A percentile compares a stretch with the other conserved stretches of the same genome.
Evolutionary conservation across 1,140 invertebrate species (phyloP).

Genomic region (Papilio polytes): DNA sequence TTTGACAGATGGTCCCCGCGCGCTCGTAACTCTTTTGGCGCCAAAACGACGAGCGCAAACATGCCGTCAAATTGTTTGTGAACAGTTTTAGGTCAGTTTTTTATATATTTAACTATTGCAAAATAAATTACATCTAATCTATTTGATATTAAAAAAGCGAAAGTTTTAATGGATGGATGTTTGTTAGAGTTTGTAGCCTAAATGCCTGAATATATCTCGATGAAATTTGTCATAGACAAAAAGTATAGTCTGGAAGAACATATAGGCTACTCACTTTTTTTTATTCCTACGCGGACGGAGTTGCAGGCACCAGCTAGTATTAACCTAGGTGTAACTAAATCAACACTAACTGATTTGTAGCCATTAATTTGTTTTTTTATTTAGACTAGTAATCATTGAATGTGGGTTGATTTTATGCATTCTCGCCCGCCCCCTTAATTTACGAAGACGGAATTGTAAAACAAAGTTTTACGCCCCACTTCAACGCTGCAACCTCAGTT

Average conservation of each 20-base stretch:
- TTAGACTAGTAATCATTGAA: neutral
- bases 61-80: constrained; percentile 24
- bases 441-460: neutral
- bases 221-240: too few species aligned
- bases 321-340: too few species aligned
- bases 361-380: neutral
- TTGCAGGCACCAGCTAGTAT: too few species aligned
- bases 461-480: neutral
- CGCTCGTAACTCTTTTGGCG: constrained; percentile 26
- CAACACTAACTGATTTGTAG: neutral
- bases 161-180: too few species aligned
- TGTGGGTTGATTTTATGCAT: neutral
- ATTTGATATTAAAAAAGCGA: too few species aligned
- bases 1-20: constrained; percentile 12
- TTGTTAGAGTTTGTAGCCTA: too few species aligned
- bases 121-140: neutral
- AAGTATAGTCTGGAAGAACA: too few species aligned
- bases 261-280: too few species aligned
- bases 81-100: constrained; percentile 24
- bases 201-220: too few species aligned
- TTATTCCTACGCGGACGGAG: too few species aligned
- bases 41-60: constrained; percentile 19
- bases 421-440: neutral
- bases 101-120: neutral
- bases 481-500: neutral